These are phyloP conservation scores for Cheilosia variabilis DNA, from an alignment of 2,888 invertebrate species.

Conservation along the genomic window DNA sequence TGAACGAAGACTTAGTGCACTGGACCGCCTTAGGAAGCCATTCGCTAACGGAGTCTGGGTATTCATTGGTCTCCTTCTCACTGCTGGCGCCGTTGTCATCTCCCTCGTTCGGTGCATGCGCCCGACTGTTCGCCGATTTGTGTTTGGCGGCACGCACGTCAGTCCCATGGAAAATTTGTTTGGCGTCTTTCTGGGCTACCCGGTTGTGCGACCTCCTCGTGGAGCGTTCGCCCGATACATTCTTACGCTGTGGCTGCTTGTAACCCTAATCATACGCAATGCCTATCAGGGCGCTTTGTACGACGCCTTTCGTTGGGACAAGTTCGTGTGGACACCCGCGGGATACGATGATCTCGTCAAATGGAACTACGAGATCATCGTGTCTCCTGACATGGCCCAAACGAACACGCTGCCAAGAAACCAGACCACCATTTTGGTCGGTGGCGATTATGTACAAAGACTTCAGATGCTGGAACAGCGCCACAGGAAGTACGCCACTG, in stretches of 20 bases:
- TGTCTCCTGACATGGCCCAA: constrained; percentile 60
- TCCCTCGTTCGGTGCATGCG: constrained; percentile 7
- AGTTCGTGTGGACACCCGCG: constrained; percentile 75
- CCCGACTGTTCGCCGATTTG: constrained; percentile 28
- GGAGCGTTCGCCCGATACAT: constrained; percentile 78
- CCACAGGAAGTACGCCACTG: constrained; percentile 12
- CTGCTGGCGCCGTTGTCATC: background rate
- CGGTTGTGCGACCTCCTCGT: constrained; percentile 76
- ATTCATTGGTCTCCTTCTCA: constrained; percentile 34
- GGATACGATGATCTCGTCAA: constrained; percentile 76
- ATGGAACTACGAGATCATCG: constrained; percentile 76
- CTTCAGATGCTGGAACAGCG: constrained; percentile 1
- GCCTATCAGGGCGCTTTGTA: constrained; percentile 81
- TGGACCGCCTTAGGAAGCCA: constrained; percentile 77
- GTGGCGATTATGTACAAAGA: background rate
- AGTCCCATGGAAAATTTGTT: constrained; percentile 77
- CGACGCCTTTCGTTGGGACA: constrained; percentile 78
- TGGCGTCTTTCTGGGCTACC: constrained; percentile 77
- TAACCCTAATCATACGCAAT: constrained; percentile 79
- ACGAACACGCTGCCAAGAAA: constrained; percentile 76
- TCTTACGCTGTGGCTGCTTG: constrained; percentile 78
- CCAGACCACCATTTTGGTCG: constrained; percentile 55
- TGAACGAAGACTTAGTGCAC: constrained; percentile 67
- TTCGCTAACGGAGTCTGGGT: constrained; percentile 77
- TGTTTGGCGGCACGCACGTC: constrained; percentile 71